Evolutionary conservation across 2,888 invertebrate species (phyloP).

Genomic region (Boloria selene): DNA sequence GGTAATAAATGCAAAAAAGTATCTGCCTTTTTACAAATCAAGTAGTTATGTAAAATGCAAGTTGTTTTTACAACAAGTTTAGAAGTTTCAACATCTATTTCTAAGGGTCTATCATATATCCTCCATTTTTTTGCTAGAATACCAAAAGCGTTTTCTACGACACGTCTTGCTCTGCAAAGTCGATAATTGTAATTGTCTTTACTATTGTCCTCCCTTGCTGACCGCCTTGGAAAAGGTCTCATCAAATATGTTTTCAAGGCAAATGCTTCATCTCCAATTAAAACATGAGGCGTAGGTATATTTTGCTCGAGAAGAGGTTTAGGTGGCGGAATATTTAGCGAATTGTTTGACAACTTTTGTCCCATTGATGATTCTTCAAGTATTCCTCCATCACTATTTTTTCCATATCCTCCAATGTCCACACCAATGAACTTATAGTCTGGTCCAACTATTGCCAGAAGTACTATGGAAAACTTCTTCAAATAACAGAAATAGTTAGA

Average conservation of each 20-base stretch:
- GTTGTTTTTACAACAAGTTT: not conserved
- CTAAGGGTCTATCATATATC: slow-evolving; percentile 15
- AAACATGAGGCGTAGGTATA: slow-evolving; percentile 30
- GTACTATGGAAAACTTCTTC: slow-evolving; percentile 30
- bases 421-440: slow-evolving; percentile 35
- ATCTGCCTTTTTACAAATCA: not conserved
- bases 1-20: not conserved
- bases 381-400: slow-evolving; percentile 28
- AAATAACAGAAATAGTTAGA: slow-evolving; percentile 31
- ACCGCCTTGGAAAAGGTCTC: slow-evolving; percentile 29
- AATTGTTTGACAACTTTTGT: slow-evolving; percentile 4
- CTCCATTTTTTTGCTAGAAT: slow-evolving; percentile 34
- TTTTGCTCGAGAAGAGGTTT: slow-evolving; percentile 26
- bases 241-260: slow-evolving; percentile 33
- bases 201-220: slow-evolving; percentile 24
- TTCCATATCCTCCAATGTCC: slow-evolving; percentile 28
- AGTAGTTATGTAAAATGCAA: not conserved
- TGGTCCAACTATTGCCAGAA: slow-evolving; percentile 34
- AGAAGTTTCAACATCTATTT: not conserved
- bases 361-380: slow-evolving; percentile 13
- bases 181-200: slow-evolving; percentile 35
- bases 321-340: slow-evolving; percentile 23
- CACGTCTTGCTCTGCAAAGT: slow-evolving; percentile 33
- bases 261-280: slow-evolving; percentile 38
- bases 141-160: slow-evolving; percentile 36